Conservation (phyloP, 2,113 vertebrate species). For the Ictalurus furcatus region DNA sequence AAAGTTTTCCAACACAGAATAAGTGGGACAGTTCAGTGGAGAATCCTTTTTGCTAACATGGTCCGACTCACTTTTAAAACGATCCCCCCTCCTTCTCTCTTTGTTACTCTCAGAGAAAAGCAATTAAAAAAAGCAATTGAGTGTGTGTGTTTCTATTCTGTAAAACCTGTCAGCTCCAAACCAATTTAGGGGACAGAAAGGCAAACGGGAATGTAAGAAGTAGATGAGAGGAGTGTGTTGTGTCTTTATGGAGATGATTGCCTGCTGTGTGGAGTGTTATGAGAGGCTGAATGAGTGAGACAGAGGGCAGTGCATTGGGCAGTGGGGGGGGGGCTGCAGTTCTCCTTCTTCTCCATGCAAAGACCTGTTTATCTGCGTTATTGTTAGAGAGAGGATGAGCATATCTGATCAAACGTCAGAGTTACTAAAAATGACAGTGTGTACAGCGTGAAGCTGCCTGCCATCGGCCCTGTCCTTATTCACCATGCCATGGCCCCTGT, state of each 20-base stretch:
- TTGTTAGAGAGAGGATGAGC: slow-evolving; percentile 57
- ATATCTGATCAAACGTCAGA: slow-evolving; percentile 59
- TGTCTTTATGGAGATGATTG: slow-evolving; percentile 51
- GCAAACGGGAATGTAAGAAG: background rate
- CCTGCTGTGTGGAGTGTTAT: slow-evolving; percentile 50
- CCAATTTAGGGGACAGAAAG: slow-evolving; percentile 34
- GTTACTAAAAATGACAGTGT: slow-evolving; percentile 61
- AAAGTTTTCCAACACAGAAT: slow-evolving; percentile 69
- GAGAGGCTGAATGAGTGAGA: slow-evolving; percentile 56
- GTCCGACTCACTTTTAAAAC: slow-evolving; percentile 64
- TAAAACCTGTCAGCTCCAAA: slow-evolving; percentile 61
- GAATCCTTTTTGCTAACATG: slow-evolving; percentile 65
- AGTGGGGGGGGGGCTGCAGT: background rate
- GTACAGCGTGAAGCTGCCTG: slow-evolving; percentile 54
- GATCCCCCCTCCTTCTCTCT: slow-evolving; percentile 51
- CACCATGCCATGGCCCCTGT: slow-evolving; percentile 11
- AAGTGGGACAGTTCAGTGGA: slow-evolving; percentile 77
- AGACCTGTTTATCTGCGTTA: slow-evolving; percentile 65
- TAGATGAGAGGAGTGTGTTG: slow-evolving; percentile 40
- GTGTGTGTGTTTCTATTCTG: slow-evolving; percentile 63
- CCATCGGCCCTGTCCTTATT: slow-evolving; percentile 52
- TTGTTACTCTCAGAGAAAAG: slow-evolving; percentile 71
- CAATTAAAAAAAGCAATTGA: slow-evolving; percentile 70
- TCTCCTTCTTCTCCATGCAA: slow-evolving; percentile 56
- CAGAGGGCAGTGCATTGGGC: background rate